Conservation (phyloP, 2,888 invertebrate species). For the Drosophila mimica region DNA sequence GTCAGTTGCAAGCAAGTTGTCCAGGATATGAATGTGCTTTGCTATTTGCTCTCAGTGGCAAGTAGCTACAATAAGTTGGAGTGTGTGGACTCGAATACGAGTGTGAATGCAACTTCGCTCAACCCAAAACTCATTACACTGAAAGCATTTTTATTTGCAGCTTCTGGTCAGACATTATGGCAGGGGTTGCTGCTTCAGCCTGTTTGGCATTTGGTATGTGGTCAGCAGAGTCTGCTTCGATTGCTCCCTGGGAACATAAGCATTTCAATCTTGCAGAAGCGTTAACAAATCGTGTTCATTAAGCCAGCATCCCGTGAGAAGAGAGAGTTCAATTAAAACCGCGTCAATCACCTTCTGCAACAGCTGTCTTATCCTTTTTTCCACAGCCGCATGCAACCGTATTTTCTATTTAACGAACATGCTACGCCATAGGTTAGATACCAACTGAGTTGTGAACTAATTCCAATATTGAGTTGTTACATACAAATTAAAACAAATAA, state of each 20-base stretch:
- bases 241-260: constrained; percentile 10
- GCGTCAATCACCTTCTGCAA: constrained; percentile 32
- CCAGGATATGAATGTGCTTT: constrained; percentile 56
- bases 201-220: constrained; percentile 31
- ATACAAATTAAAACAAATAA: neutral
- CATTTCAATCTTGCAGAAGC: constrained; percentile 21
- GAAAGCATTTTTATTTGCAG: constrained; percentile 71
- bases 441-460: neutral
- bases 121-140: constrained; percentile 65
- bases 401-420: neutral
- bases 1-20: constrained; percentile 39
- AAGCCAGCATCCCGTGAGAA: neutral
- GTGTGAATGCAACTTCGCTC: constrained; percentile 30
- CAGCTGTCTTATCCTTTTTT: constrained; percentile 5
- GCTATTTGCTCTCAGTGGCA: constrained; percentile 42
- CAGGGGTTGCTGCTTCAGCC: constrained; percentile 26
- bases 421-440: neutral
- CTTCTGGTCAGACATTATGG: constrained; percentile 29
- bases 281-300: constrained; percentile 15
- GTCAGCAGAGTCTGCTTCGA: constrained; percentile 19
- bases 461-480: neutral
- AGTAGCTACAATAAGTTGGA: constrained; percentile 16
- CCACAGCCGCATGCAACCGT: neutral
- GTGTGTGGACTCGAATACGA: neutral
- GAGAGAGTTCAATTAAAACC: constrained; percentile 46